A percentile compares a stretch with the other conserved stretches of the same genome.
Conservation (phyloP, 2,113 vertebrate species). For the Erinaceus europaeus region DNA sequence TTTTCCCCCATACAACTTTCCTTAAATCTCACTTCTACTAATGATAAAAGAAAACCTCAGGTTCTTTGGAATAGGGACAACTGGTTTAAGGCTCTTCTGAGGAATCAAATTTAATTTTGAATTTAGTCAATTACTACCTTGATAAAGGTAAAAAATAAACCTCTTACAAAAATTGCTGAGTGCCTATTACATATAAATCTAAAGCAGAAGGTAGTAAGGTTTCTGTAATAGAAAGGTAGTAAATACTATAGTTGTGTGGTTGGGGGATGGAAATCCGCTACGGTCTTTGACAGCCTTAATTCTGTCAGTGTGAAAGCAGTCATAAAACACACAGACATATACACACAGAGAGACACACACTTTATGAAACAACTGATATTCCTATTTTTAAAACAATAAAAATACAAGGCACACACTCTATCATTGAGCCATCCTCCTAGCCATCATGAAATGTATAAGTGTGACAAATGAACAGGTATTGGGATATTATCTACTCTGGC, state of each 20-base stretch:
- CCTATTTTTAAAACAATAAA: too few relatives aligned
- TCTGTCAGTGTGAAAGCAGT: background rate
- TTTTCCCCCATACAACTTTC: background rate
- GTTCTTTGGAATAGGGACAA: background rate
- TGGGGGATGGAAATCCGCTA: too few relatives aligned
- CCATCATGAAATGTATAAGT: too few relatives aligned
- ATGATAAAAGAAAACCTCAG: background rate
- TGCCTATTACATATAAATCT: background rate
- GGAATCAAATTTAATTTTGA: background rate
- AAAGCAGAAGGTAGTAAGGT: background rate
- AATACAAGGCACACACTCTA: too few relatives aligned
- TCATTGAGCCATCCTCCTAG: too few relatives aligned
- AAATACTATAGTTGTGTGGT: background rate
- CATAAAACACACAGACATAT: background rate
- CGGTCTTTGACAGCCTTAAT: background rate
- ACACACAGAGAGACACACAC: too few relatives aligned
- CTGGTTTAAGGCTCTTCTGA: background rate
- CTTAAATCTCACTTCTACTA: background rate
- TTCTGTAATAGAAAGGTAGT: background rate
- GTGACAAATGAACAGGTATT: too few relatives aligned
- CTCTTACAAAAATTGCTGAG: background rate
- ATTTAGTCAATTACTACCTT: background rate
- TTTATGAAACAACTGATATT: too few relatives aligned
- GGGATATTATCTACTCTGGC: too few relatives aligned
- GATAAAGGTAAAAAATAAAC: background rate